Evolutionary conservation across 2,888 invertebrate species (phyloP).

Genomic region (Nomada fucata): DNA sequence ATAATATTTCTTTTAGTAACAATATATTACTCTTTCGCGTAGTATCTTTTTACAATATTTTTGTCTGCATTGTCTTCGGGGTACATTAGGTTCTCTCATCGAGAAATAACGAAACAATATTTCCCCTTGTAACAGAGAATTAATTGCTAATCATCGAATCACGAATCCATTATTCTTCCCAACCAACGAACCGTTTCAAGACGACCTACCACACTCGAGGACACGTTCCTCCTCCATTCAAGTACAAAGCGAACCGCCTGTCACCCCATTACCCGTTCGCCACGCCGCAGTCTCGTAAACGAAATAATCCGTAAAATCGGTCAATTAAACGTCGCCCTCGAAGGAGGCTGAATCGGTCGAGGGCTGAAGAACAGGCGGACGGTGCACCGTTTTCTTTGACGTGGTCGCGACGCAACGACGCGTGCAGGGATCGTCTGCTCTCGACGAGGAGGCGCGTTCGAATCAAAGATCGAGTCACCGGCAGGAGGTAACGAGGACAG

Average conservation of each 20-base stretch:
- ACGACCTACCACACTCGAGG: not conserved
- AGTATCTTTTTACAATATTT: no score
- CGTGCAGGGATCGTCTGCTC: conserved; percentile 61
- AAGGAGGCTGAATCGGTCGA: conserved; percentile 45
- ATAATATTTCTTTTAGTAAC: no score
- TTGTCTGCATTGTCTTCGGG: no score
- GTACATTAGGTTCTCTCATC: no score
- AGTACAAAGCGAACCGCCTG: not conserved
- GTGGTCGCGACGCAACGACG: conserved; percentile 59
- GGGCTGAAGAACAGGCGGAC: conserved; percentile 33
- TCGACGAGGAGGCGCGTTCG: conserved; percentile 11
- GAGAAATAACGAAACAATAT: no score
- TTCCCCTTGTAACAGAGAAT: no score
- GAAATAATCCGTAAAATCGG: conserved; percentile 76
- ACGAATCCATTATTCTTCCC: no score
- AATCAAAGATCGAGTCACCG: conserved; percentile 14
- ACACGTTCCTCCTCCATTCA: not conserved
- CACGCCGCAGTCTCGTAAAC: not conserved
- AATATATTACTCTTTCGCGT: no score
- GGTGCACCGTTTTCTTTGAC: conserved; percentile 59
- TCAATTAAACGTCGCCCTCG: conserved; percentile 71
- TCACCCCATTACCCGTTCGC: conserved; percentile 7
- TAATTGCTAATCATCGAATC: no score
- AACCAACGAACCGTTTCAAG: not conserved
- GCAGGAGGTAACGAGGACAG: conserved; percentile 27